Evolutionary conservation across 2,113 vertebrate species (phyloP), one percentile per base, ranked within the genome.

Genomic region (Dicaeum eximium): DNA sequence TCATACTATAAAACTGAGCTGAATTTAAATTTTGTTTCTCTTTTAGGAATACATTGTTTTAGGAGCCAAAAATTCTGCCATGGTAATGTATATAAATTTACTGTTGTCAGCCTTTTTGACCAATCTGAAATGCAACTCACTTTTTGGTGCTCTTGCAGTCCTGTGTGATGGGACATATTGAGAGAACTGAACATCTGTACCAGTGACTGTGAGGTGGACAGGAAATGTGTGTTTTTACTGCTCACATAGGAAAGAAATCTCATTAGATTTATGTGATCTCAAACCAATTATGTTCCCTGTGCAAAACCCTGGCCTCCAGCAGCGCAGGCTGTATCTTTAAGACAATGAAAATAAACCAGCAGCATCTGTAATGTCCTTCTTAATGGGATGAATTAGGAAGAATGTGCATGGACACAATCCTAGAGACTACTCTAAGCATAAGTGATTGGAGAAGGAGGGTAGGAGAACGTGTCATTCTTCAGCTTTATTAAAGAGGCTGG

Each of bases 151-250:
- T 91, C 56, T 74, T 54, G 40, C 61, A 61, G 79, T 67, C 45
- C n/a, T 78, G 44, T 70, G 42, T 57, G 42, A 38, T 54, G 72
- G 73, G 65, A 77, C n/a, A 11, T 23, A 35, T 13, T 86, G 91
- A 54, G 71, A 80, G 53, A 89, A 74, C 35, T 6, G 12, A 82
- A 90, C 73, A 81, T 91, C 83, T 91, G 61, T 33, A 48, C 7
- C 4, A 4, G 40, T 1, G 5, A 14, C 80, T 89, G 40, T 40
- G 62, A 64, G 66, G 67, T 65, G 91, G 71, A 45, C 87, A 95
- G 73, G 92, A 96, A 95, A 93, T 42, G 44, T 53, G 37, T 47
- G 4, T 80, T 92, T 97, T 95, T 90, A 65, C 82, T 83, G 92
- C 30, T 20, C 20, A 5, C 33, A 64, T 45, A 54, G 77, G 80